Evolutionary conservation across 2,113 vertebrate genomes (phyloP), one percentile per base, ranked within the genome.

Genomic region (Dascyllus trimaculatus): DNA sequence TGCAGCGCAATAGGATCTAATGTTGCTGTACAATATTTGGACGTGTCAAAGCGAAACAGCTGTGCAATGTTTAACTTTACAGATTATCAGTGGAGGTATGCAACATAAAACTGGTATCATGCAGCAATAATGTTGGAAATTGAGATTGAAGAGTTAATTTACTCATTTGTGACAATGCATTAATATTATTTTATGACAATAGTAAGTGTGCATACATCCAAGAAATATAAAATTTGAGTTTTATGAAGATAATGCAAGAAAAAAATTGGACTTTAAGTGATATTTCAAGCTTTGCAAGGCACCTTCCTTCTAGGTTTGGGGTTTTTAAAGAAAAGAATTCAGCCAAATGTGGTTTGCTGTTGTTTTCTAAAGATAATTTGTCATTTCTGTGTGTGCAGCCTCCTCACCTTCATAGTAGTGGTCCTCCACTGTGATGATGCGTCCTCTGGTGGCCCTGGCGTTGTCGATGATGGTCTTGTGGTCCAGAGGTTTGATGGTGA

Each of bases 401-500:
- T 49, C 21, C 80, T 88, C 80, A 98, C 97, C 97, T 94, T 99
- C 97, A 5, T 95, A 95, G 88, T 99, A 99, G 87, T 99, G 97
- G 84, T 99, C 97, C 85, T 99, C 97, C 90, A 99, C 97, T 0
- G 97, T 98, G 91, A 99, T 92, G 87, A 99, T 95, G 84, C 96
- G 95, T 78, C 97, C 97, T 83, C 96, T 96, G 80, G 97, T 99
- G 0, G 92, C 96, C 32, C 92, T 95, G 72, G 95, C 96, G 0
- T 87, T 95, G 60, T 97, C 96, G 0, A 96, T 94, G 65, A 99
- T 96, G 83, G 96, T 96, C 75, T 97, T 96, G 68, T 91, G 94
- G 89, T 99, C 97, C 95, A 99, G 92, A 19, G 97, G 97, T 91
- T 99, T 99, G 90, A 99, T 94, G 82, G 97, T 99, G 89, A 99